Conservation (phyloP, 2,797 vertebrate genomes). For the Chelonia mydas region DNA sequence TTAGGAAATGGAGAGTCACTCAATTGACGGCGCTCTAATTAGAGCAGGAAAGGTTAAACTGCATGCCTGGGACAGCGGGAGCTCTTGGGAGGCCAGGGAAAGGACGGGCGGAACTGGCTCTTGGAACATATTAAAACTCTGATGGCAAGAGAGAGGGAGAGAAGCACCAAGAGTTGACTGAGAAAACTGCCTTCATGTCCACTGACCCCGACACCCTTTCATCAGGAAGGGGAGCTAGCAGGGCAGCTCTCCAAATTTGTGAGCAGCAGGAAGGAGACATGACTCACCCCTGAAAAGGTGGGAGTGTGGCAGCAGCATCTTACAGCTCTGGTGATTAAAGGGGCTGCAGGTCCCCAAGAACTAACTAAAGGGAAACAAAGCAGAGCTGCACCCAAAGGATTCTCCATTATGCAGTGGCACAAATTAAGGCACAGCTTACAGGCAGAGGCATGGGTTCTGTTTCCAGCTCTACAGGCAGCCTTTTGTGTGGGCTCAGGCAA, state of each 20-base stretch:
- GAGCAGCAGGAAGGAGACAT: background rate
- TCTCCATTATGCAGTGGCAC: background rate
- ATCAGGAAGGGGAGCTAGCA: background rate
- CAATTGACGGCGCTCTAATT: conserved; percentile 75
- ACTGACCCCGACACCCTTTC: background rate
- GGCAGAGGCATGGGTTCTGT: background rate
- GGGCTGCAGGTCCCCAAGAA: background rate
- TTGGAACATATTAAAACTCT: background rate
- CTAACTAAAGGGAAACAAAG: background rate
- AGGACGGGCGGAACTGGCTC: conserved; percentile 25
- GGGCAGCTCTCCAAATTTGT: background rate
- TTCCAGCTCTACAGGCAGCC: background rate
- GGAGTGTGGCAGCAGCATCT: fast-evolving
- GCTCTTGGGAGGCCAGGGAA: background rate
- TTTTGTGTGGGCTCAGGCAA: background rate
- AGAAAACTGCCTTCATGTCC: background rate
- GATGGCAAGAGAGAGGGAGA: fast-evolving
- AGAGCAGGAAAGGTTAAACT: conserved; percentile 62
- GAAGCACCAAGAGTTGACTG: background rate
- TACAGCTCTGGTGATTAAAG: background rate
- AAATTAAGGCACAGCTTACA: background rate
- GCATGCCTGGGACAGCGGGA: conserved; percentile 20
- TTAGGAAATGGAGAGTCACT: conserved; percentile 72
- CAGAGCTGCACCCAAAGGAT: background rate
- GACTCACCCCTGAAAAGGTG: background rate